A percentile compares a stretch with the other conserved stretches of the same genome.
Evolutionary conservation across 1,140 invertebrate genomes (phyloP).

Genomic region (Pogonomyrmex californicus): DNA sequence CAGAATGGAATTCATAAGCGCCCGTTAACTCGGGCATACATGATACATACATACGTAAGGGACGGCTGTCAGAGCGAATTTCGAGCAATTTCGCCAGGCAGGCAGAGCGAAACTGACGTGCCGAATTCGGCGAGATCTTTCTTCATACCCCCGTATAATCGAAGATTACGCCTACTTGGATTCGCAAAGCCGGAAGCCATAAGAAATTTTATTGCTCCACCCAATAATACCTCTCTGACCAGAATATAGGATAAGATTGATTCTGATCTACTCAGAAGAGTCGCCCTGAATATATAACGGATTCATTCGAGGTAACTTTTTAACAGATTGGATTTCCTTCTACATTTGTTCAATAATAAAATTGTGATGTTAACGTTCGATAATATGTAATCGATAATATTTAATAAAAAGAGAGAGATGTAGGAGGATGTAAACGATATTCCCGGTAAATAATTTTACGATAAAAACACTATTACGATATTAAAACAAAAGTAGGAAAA

Average conservation of each 20-base stretch:
- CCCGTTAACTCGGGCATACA: background rate
- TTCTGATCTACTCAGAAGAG: background rate
- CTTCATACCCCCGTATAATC: conserved; percentile 16
- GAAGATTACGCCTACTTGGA: conserved; percentile 3
- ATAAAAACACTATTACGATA: background rate
- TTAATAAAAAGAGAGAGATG: background rate
- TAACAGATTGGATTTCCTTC: background rate
- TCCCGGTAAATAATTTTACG: background rate
- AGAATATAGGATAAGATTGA: conserved; percentile 1
- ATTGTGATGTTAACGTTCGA: background rate
- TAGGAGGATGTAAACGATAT: background rate
- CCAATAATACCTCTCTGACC: background rate
- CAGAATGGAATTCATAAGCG: conserved; percentile 31
- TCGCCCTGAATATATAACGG: background rate
- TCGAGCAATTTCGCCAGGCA: conserved; percentile 31
- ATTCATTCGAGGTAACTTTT: conserved; percentile 6
- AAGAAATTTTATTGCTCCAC: conserved; percentile 32
- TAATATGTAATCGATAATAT: background rate
- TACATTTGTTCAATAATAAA: background rate
- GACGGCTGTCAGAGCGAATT: background rate
- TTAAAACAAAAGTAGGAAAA: background rate
- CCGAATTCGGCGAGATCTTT: conserved; percentile 9
- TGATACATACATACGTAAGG: background rate
- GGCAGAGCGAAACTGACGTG: background rate
- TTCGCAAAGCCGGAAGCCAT: conserved; percentile 41